phyloP scores from a whole-genome alignment of 2,113 vertebrate genomes.

The Azemiops feae region DNA sequence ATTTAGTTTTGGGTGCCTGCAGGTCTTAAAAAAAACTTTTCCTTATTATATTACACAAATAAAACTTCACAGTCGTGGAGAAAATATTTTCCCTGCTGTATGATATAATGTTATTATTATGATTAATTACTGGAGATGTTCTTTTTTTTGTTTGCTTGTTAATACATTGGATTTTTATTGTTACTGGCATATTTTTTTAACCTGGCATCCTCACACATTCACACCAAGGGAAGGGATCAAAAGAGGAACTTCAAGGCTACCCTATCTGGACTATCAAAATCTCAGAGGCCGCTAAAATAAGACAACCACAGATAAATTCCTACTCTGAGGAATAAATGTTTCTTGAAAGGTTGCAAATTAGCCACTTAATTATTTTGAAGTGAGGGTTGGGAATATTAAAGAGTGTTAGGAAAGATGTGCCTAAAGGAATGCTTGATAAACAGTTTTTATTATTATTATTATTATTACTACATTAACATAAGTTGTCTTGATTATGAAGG shows the following conservation, averaged over 20 bases:
- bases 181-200: neutral
- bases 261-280: neutral
- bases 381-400: neutral
- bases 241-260: neutral
- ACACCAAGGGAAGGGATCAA: neutral
- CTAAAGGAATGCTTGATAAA: neutral
- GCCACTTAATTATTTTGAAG: neutral
- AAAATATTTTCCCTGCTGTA: neutral
- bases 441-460: neutral
- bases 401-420: neutral
- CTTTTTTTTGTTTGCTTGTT: neutral
- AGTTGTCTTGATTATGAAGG: neutral
- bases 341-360: neutral
- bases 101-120: neutral
- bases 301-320: neutral
- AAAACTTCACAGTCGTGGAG: neutral
- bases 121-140: neutral
- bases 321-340: neutral
- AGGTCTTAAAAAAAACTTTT: neutral
- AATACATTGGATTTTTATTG: neutral
- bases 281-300: neutral
- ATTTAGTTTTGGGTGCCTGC: neutral
- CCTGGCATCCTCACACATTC: neutral
- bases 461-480: neutral
- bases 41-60: neutral